Evolutionary conservation across 1,140 invertebrate genomes (phyloP).

Genomic region (Drosophila santomea): DNA sequence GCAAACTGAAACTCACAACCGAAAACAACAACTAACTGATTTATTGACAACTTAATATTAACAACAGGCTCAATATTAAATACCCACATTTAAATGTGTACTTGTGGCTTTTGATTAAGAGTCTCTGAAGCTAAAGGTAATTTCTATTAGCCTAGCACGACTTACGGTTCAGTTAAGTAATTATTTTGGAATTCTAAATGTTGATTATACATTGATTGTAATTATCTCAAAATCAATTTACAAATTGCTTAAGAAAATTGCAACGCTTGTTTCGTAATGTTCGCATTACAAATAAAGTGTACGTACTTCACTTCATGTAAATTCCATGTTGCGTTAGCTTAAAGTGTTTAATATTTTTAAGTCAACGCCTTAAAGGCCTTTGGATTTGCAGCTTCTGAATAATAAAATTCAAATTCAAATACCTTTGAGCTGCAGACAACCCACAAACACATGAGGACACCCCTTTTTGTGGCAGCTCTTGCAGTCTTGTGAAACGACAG

Average conservation of each 20-base stretch:
- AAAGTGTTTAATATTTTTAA: not conserved
- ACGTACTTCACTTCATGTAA: not conserved
- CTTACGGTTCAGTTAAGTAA: not conserved
- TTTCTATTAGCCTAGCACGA: not conserved
- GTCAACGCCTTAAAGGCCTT: not conserved
- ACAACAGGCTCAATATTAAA: not conserved
- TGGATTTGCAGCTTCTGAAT: not conserved
- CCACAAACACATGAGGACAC: not conserved
- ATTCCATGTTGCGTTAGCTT: not conserved
- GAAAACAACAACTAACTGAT: not conserved
- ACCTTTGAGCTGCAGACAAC: not conserved
- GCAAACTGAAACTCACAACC: not conserved
- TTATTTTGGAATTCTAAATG: not conserved
- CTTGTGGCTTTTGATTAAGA: not conserved
- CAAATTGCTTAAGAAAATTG: too few species aligned
- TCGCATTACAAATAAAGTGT: too few species aligned
- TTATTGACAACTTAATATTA: not conserved
- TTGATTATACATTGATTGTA: not conserved
- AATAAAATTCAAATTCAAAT: not conserved
- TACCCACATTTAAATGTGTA: not conserved
- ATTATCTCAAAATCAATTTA: not conserved
- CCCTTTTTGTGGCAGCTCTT: not conserved
- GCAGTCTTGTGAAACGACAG: not conserved
- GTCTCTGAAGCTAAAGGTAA: not conserved
- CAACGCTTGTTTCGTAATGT: too few species aligned